A percentile compares a stretch with the other conserved stretches of the same genome.
phyloP scores from a whole-genome alignment of 2,797 vertebrate species.

The Phaenicophaeus curvirostris region DNA sequence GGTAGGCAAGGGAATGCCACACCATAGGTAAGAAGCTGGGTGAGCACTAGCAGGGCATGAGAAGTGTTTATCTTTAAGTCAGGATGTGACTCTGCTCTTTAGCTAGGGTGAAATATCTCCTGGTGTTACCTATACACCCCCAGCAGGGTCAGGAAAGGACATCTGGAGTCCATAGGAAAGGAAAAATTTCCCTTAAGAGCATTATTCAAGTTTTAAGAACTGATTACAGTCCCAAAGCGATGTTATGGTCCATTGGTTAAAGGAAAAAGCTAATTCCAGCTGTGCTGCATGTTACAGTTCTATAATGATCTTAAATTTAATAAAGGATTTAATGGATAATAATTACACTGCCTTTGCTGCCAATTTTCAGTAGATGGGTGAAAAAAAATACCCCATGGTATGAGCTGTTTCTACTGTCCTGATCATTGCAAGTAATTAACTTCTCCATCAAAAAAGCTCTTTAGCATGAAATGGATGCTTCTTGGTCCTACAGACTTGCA shows the following conservation, averaged over 20 bases:
- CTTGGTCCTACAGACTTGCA: neutral
- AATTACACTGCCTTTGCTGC: neutral
- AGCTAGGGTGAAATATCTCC: neutral
- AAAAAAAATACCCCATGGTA: neutral
- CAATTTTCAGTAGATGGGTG: neutral
- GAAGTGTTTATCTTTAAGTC: neutral
- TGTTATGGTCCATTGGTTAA: accelerated
- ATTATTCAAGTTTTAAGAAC: neutral
- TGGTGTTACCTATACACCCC: neutral
- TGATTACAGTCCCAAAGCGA: neutral
- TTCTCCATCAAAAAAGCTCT: neutral
- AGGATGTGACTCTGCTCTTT: neutral
- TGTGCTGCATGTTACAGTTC: neutral
- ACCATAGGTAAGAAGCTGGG: accelerated
- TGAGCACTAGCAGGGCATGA: neutral
- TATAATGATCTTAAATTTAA: neutral
- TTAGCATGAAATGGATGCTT: neutral
- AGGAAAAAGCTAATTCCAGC: neutral
- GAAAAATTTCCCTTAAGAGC: neutral
- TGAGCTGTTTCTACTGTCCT: neutral
- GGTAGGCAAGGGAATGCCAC: neutral
- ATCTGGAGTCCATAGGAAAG: neutral
- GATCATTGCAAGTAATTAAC: neutral
- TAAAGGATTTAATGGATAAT: neutral
- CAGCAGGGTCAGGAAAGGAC: neutral